Conservation (phyloP, 2,113 vertebrate genomes). For the Capreolus pygargus region DNA sequence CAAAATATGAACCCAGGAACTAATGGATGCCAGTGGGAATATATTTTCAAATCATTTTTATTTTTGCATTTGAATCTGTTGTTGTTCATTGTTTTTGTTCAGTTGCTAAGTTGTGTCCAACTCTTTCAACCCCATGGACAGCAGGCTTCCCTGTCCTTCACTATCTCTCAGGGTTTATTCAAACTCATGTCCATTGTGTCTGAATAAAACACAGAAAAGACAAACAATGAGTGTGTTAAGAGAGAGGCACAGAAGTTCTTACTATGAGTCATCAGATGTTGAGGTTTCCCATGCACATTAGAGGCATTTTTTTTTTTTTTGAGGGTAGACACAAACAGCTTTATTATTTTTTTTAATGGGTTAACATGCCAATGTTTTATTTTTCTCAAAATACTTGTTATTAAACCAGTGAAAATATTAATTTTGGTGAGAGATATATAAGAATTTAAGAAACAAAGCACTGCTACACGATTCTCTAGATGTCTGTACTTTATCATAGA, state of each 20-base stretch:
- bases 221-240: background rate
- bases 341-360: no score
- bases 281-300: background rate
- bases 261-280: background rate
- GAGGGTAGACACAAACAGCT: no score
- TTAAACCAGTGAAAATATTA: background rate
- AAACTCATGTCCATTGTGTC: background rate
- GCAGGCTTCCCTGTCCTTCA: background rate
- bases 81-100: background rate
- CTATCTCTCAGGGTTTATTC: background rate
- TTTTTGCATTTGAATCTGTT: background rate
- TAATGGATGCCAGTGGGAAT: background rate
- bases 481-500: background rate
- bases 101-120: background rate
- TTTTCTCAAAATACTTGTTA: slow-evolving; percentile 28
- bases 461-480: background rate
- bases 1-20: background rate
- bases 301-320: background rate
- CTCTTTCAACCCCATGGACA: background rate
- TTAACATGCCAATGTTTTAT: background rate
- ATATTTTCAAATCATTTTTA: background rate
- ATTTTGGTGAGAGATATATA: background rate
- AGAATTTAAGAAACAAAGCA: background rate
- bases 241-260: background rate
- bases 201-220: background rate